Evolutionary conservation across 2,797 vertebrate species (phyloP).

Genomic region (Euthynnus affinis): DNA sequence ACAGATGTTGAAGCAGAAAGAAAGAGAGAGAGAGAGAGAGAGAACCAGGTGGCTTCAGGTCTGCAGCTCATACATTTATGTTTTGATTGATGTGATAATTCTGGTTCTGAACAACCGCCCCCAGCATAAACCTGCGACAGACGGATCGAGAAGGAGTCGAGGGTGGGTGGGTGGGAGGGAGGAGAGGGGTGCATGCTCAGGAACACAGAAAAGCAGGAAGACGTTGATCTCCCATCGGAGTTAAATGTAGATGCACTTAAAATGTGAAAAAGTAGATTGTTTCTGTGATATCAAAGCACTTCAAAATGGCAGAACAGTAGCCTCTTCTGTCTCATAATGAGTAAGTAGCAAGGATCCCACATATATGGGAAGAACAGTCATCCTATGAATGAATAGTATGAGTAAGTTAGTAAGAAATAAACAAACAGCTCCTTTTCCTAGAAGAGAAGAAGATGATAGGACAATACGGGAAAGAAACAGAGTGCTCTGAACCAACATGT

Average conservation of each 20-base stretch:
- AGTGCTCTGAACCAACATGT: neutral
- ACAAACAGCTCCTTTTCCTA: neutral
- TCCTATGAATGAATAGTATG: neutral
- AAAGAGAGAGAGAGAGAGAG: conserved; percentile 16
- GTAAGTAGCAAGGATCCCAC: neutral
- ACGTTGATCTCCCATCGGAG: conserved; percentile 37
- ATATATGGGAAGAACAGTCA: neutral
- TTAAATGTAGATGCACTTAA: conserved; percentile 9
- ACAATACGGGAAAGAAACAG: neutral
- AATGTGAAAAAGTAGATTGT: conserved; percentile 18
- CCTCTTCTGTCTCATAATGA: conserved; percentile 39
- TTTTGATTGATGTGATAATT: conserved; percentile 83
- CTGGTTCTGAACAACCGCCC: conserved; percentile 69
- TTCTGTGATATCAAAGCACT: neutral
- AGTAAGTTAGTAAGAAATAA: neutral
- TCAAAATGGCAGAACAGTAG: neutral
- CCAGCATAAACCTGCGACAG: conserved; percentile 50
- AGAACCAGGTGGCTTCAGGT: conserved; percentile 60
- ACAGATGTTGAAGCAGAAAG: conserved; percentile 19
- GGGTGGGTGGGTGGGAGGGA: neutral
- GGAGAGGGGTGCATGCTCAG: neutral
- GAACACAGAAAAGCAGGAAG: conserved; percentile 26
- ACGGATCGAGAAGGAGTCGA: neutral
- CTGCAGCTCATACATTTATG: conserved; percentile 53
- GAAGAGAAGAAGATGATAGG: neutral